These are phyloP conservation scores for Eonycteris spelaea DNA, from an alignment of 2,113 vertebrate species.

Conservation along the genomic window DNA sequence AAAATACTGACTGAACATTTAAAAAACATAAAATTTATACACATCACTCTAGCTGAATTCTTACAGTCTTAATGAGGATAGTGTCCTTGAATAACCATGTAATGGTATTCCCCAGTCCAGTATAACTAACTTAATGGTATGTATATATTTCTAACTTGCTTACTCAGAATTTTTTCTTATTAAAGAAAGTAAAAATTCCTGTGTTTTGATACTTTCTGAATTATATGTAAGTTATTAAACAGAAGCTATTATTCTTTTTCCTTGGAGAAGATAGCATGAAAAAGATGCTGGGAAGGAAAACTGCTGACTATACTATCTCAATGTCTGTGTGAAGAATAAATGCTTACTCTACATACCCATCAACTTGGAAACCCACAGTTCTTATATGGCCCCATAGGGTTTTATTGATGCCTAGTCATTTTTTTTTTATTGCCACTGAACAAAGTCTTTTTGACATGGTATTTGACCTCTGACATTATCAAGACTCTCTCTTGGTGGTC, in stretches of 20 bases:
- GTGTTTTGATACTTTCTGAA: background rate
- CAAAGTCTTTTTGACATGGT: conserved; percentile 74
- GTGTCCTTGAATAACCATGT: background rate
- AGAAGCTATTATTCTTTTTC: conserved; percentile 62
- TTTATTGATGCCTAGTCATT: conserved; percentile 57
- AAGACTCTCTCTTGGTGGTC: conserved; percentile 71
- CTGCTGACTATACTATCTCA: background rate
- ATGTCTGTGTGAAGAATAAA: conserved; percentile 66
- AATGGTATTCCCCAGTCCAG: background rate
- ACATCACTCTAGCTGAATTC: background rate
- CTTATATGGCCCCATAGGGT: conserved; percentile 39
- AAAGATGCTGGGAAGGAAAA: conserved; percentile 48
- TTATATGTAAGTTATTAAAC: conserved; percentile 46
- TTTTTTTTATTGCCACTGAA: conserved; percentile 77
- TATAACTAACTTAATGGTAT: conserved; percentile 52
- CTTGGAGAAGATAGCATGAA: conserved; percentile 57
- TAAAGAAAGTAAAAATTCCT: conserved; percentile 39
- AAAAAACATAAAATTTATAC: background rate
- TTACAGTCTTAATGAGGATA: conserved; percentile 59
- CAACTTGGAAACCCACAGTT: conserved; percentile 43
- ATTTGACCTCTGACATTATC: conserved; percentile 70
- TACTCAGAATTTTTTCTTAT: conserved; percentile 68
- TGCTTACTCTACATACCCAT: conserved; percentile 64
- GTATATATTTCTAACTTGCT: conserved; percentile 73
- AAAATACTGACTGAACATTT: background rate